phyloP scores from a whole-genome alignment of 1,140 invertebrate genomes.

The Drosophila obscura region DNA sequence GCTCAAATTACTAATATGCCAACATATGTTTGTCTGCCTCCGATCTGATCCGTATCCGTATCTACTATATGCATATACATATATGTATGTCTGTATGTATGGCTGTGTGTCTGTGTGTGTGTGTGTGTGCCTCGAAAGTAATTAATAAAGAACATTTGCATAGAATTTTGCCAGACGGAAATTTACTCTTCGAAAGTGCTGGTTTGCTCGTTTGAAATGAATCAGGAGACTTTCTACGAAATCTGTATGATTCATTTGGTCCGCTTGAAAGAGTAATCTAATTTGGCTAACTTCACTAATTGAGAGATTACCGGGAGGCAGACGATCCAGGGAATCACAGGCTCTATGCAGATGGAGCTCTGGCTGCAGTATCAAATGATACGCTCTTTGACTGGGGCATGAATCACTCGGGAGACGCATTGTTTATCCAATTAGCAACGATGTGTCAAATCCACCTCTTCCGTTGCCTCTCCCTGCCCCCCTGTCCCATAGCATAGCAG shows the following conservation, averaged over 20 bases:
- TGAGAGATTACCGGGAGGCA: conserved; percentile 27
- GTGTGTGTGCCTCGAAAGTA: conserved; percentile 28
- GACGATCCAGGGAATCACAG: background rate
- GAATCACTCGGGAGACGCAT: conserved; percentile 63
- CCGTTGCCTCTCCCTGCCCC: too few species aligned
- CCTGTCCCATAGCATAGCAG: too few species aligned
- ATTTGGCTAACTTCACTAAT: conserved; percentile 13
- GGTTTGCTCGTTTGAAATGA: too few species aligned
- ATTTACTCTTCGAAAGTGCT: conserved; percentile 23
- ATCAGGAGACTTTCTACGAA: too few species aligned
- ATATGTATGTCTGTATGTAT: conserved; percentile 4
- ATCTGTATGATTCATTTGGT: too few species aligned
- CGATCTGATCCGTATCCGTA: conserved; percentile 7
- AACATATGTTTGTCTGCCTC: conserved; percentile 36
- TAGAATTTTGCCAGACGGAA: conserved; percentile 54
- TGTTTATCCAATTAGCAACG: conserved; percentile 75
- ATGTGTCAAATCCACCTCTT: conserved; percentile 68
- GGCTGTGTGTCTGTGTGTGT: conserved; percentile 6
- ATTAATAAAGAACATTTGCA: conserved; percentile 68
- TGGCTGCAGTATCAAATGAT: background rate
- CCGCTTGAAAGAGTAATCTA: too few species aligned
- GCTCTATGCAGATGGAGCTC: background rate
- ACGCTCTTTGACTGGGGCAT: conserved; percentile 21
- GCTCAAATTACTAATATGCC: conserved; percentile 53
- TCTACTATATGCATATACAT: background rate